phyloP scores from a whole-genome alignment of 2,113 vertebrate species.

The Etheostoma spectabile region DNA sequence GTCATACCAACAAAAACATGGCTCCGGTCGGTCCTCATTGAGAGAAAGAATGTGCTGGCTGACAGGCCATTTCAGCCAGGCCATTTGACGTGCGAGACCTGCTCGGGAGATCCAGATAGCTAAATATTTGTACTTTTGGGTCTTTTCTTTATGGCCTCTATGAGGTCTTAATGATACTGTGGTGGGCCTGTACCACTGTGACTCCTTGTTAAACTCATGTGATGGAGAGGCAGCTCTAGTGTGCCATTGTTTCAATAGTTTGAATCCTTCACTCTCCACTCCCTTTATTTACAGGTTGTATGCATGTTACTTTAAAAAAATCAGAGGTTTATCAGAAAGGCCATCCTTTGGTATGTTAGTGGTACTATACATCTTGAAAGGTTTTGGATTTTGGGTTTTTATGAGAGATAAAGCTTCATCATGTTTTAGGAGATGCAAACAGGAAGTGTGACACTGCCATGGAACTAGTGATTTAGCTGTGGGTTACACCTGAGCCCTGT shows the following conservation, averaged over 20 bases:
- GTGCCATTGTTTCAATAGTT: background rate
- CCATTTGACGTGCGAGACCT: conserved; percentile 71
- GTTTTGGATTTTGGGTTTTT: background rate
- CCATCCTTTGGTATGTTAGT: background rate
- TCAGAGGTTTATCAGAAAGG: background rate
- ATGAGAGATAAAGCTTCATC: background rate
- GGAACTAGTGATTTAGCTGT: background rate
- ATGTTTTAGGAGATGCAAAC: background rate
- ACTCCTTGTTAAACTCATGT: background rate
- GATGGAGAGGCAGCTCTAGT: conserved; percentile 2
- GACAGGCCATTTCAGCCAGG: conserved; percentile 78
- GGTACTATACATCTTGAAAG: background rate
- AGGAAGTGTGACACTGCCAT: background rate
- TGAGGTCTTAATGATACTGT: conserved; percentile 13
- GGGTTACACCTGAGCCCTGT: background rate
- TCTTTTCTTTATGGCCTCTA: conserved; percentile 33
- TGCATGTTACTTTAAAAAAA: background rate
- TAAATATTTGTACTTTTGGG: conserved; percentile 73
- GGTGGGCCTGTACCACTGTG: conserved; percentile 20
- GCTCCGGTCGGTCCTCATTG: conserved; percentile 57
- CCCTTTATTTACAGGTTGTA: background rate
- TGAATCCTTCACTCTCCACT: background rate
- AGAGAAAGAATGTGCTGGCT: conserved; percentile 76
- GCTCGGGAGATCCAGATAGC: conserved; percentile 61
- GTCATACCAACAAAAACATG: conserved; percentile 79